phyloP scores from a whole-genome alignment of 2,888 invertebrate species.

The Drosophila seclusa region DNA sequence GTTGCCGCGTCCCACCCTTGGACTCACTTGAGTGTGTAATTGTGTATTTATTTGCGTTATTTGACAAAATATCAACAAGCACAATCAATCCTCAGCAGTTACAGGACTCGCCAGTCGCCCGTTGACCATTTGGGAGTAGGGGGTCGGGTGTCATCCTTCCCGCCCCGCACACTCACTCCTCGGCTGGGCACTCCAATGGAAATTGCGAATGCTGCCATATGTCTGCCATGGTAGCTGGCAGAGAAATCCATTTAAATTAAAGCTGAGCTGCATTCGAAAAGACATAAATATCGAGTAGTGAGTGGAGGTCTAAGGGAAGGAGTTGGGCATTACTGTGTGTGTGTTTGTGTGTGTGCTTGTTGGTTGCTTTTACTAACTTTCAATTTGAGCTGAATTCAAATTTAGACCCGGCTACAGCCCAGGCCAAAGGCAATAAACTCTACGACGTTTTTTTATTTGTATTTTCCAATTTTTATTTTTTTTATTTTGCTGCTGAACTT shows the following conservation, averaged over 20 bases:
- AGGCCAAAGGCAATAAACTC: slow-evolving; percentile 69
- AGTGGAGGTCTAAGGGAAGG: slow-evolving; percentile 5
- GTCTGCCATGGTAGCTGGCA: slow-evolving; percentile 56
- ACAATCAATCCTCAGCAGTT: slow-evolving; percentile 79
- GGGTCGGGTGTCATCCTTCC: slow-evolving; percentile 31
- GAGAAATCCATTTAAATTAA: slow-evolving; percentile 80
- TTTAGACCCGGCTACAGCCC: slow-evolving; percentile 54
- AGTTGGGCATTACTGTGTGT: slow-evolving; percentile 16
- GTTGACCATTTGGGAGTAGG: slow-evolving; percentile 17
- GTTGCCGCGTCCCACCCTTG: slow-evolving; percentile 19
- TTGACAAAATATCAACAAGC: slow-evolving; percentile 84
- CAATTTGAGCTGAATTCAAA: slow-evolving; percentile 79
- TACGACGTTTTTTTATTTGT: slow-evolving; percentile 20
- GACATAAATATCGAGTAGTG: slow-evolving; percentile 67
- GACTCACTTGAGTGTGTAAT: slow-evolving; percentile 84
- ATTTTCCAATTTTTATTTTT: slow-evolving; percentile 23
- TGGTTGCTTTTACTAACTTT: slow-evolving; percentile 68
- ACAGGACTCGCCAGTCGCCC: slow-evolving; percentile 55
- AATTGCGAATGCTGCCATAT: slow-evolving; percentile 75
- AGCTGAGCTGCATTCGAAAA: slow-evolving; percentile 80
- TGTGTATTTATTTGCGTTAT: slow-evolving; percentile 84
- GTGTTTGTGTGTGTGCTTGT: slow-evolving; percentile 30
- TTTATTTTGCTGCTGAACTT: slow-evolving; percentile 57
- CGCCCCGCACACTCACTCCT: not conserved
- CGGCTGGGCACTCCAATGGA: slow-evolving; percentile 40